These are phyloP conservation scores for Drosophila fuyamai DNA, from an alignment of 1,140 invertebrate species.

Conservation along the genomic window DNA sequence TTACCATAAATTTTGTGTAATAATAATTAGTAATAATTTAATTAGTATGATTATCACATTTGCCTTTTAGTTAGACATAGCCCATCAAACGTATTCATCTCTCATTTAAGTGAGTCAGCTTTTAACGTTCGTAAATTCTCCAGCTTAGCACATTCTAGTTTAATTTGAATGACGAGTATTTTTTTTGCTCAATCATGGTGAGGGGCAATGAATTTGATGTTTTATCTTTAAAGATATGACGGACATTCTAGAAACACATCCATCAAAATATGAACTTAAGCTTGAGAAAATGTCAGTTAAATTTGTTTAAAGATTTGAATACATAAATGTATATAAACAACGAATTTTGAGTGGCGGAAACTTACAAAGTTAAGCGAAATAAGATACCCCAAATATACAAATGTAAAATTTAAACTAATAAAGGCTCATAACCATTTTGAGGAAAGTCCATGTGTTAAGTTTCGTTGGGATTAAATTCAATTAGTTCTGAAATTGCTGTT, in stretches of 20 bases:
- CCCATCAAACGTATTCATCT: neutral
- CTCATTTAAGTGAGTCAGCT: neutral
- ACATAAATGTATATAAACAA: no score
- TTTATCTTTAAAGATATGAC: neutral
- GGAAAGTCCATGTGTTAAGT: slow-evolving; percentile 9
- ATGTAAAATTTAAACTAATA: slow-evolving; percentile 16
- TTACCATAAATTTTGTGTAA: neutral
- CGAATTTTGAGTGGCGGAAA: no score
- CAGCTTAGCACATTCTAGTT: neutral
- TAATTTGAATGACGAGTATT: slow-evolving; percentile 1
- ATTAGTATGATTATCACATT: neutral
- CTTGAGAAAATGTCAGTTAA: no score
- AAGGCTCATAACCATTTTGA: slow-evolving; percentile 10
- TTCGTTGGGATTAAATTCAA: slow-evolving; percentile 16
- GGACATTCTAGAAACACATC: neutral
- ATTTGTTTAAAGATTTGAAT: no score
- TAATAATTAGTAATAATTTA: no score
- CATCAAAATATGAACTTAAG: neutral
- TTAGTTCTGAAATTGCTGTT: neutral
- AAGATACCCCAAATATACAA: neutral
- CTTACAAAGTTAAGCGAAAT: no score
- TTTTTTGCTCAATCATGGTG: slow-evolving; percentile 4
- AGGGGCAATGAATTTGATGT: neutral
- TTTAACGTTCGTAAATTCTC: neutral
- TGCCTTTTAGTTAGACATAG: neutral